Evolutionary conservation across 1,140 invertebrate genomes (phyloP).

Genomic region (Drosophila sp.): DNA sequence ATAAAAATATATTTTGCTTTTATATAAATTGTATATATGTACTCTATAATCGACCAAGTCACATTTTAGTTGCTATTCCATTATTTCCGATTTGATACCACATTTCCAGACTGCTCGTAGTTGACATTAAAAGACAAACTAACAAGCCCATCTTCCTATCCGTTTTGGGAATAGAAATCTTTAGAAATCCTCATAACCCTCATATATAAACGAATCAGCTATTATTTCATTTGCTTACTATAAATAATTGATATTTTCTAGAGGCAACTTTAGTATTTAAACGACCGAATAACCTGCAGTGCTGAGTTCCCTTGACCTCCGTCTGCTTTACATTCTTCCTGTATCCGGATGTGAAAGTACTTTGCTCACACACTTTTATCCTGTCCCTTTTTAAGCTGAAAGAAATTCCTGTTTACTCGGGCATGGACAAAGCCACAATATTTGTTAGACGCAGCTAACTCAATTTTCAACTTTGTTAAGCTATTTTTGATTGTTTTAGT

Average conservation of each 20-base stretch:
- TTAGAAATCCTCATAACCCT: no score
- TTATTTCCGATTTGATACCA: no score
- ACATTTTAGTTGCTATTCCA: no score
- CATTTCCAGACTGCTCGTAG: no score
- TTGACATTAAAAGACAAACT: no score
- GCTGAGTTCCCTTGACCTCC: background rate
- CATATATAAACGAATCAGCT: no score
- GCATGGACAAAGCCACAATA: conserved; percentile 11
- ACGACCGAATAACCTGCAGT: background rate
- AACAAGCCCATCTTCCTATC: no score
- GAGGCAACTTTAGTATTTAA: no score
- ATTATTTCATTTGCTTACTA: background rate
- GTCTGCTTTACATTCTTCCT: background rate
- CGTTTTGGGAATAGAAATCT: no score
- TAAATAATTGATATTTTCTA: background rate
- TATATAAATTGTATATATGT: no score
- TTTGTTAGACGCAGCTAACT: background rate
- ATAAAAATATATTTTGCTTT: no score
- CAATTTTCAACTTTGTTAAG: conserved; percentile 3
- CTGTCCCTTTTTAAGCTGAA: background rate
- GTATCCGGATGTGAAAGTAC: background rate
- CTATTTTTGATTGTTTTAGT: background rate
- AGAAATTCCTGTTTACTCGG: conserved; percentile 21
- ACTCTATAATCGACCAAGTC: no score
- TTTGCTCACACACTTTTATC: conserved; percentile 1